These are phyloP conservation scores for Drosophila aff. DNA, from an alignment of 1,140 invertebrate species.

Conservation along the genomic window DNA sequence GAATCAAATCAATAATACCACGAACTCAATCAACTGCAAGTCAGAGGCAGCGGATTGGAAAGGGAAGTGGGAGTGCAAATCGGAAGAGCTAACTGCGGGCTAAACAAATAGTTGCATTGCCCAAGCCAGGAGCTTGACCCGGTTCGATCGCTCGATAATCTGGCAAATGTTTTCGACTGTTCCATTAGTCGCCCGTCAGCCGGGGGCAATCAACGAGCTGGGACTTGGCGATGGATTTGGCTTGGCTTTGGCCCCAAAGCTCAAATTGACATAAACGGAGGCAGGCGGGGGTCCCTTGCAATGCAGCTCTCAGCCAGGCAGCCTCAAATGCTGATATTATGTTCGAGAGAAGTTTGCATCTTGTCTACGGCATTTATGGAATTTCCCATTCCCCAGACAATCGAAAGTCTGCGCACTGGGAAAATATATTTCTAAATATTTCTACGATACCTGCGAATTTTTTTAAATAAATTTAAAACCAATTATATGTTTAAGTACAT, in stretches of 20 bases:
- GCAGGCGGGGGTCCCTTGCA: background rate
- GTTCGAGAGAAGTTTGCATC: conserved; percentile 14
- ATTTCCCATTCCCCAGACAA: conserved; percentile 10
- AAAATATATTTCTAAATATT: background rate
- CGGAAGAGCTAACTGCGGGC: conserved; percentile 28
- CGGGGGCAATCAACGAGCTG: conserved; percentile 35
- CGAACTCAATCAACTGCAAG: conserved; percentile 49
- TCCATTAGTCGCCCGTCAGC: conserved; percentile 54
- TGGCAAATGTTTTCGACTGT: conserved; percentile 45
- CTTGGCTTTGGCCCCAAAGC: conserved; percentile 19
- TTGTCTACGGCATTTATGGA: conserved; percentile 12
- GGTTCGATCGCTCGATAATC: conserved; percentile 41
- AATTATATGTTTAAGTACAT: too few relatives aligned
- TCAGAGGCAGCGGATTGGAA: conserved; percentile 10
- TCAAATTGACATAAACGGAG: conserved; percentile 18
- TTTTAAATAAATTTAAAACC: too few relatives aligned
- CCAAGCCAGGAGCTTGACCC: conserved; percentile 45
- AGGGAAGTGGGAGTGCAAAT: conserved; percentile 7
- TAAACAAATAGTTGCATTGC: conserved; percentile 52
- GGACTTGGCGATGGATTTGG: conserved; percentile 18
- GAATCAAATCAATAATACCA: conserved; percentile 52
- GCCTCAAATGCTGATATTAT: conserved; percentile 1
- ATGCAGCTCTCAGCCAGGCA: conserved; percentile 3
- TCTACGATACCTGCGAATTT: too few relatives aligned
- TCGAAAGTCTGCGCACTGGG: conserved; percentile 8